phyloP scores from a whole-genome alignment of 2,888 invertebrate species.

The Archips crataeganus region DNA sequence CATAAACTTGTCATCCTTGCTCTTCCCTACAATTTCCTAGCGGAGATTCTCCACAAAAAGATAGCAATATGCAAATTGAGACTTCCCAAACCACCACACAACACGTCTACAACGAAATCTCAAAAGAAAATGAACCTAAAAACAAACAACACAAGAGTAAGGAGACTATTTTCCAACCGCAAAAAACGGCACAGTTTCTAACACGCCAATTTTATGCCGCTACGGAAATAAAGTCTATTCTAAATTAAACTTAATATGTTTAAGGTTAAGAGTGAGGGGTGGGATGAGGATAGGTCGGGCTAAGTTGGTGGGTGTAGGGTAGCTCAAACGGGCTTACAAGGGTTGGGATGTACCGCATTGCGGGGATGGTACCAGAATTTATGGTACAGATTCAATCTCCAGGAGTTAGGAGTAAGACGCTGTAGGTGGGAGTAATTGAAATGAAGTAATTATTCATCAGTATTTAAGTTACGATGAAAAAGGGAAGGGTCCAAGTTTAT shows the following conservation, averaged over 20 bases:
- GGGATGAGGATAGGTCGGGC: neutral
- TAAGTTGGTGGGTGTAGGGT: conserved; percentile 23
- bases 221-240: neutral
- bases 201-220: neutral
- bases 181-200: neutral
- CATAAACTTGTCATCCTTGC: conserved; percentile 15
- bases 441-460: conserved; percentile 22
- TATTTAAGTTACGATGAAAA: neutral
- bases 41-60: conserved; percentile 31
- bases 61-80: conserved; percentile 38
- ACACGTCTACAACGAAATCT: neutral
- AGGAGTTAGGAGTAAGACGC: conserved; percentile 29
- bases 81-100: conserved; percentile 10
- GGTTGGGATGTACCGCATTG: conserved; percentile 38
- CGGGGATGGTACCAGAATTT: conserved; percentile 40
- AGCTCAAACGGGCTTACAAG: conserved; percentile 39
- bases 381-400: conserved; percentile 42
- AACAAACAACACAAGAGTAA: neutral
- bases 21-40: conserved; percentile 18
- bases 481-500: neutral
- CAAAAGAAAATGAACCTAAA: conserved; percentile 12
- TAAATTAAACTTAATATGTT: neutral
- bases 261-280: neutral
- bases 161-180: conserved; percentile 2
- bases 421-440: conserved; percentile 29